Conservation (phyloP, 2,113 vertebrate genomes). For the Rhea americana region DNA sequence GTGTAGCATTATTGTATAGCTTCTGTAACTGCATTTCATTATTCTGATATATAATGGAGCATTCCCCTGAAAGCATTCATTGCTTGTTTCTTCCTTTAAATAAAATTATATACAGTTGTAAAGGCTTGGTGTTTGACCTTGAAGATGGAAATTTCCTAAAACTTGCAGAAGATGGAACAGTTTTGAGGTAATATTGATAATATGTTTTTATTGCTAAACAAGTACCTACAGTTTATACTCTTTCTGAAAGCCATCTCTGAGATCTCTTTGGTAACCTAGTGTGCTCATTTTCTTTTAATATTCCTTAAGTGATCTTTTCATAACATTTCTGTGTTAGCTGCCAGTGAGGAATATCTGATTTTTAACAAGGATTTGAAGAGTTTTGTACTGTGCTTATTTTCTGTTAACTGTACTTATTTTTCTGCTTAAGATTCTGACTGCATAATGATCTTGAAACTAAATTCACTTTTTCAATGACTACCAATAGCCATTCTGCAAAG, state of each 20-base stretch:
- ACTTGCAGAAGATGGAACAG: constrained; percentile 89
- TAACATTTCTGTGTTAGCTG: neutral
- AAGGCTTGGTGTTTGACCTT: constrained; percentile 91
- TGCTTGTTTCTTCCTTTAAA: constrained; percentile 3
- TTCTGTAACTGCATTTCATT: neutral
- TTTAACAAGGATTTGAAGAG: neutral
- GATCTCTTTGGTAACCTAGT: neutral
- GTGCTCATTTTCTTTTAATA: neutral
- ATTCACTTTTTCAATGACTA: neutral
- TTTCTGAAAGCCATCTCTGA: neutral
- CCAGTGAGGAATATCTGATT: neutral
- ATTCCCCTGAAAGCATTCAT: neutral
- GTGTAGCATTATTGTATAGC: neutral
- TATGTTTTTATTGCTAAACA: neutral
- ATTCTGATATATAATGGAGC: neutral
- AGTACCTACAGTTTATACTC: neutral
- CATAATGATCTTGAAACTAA: neutral
- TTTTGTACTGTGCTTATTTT: neutral
- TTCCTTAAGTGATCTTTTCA: neutral
- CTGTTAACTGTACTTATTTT: neutral
- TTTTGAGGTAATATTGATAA: constrained; percentile 83
- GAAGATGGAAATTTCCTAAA: constrained; percentile 95
- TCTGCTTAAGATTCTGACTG: neutral
- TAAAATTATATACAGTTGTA: constrained; percentile 79
- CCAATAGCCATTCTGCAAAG: neutral